Conservation (phyloP, 2,797 vertebrate genomes). For the Catharus ustulatus region DNA sequence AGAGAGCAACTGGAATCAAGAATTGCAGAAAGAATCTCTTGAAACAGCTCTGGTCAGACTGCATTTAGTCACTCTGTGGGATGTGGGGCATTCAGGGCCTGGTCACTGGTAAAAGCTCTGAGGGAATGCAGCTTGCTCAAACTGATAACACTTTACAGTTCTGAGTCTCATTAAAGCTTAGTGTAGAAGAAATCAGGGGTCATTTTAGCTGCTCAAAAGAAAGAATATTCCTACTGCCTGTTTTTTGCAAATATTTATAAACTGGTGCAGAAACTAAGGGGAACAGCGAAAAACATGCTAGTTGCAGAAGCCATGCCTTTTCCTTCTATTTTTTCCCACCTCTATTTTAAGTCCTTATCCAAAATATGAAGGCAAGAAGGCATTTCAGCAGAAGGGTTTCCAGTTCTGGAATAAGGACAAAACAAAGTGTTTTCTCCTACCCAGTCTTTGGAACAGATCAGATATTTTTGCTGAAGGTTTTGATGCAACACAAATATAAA, state of each 20-base stretch:
- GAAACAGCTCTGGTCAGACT: background rate
- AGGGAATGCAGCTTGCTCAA: background rate
- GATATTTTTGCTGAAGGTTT: background rate
- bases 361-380: background rate
- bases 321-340: constrained; percentile 12
- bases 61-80: background rate
- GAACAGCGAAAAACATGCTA: background rate
- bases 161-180: background rate
- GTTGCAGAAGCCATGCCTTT: background rate
- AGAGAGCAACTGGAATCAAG: background rate
- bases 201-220: background rate
- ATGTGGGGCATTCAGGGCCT: background rate
- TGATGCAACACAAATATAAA: background rate
- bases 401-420: constrained; percentile 16
- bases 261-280: background rate
- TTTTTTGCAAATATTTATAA: constrained; percentile 14
- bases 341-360: constrained; percentile 38
- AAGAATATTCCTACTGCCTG: background rate
- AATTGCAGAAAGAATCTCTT: background rate
- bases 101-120: background rate
- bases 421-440: constrained; percentile 14
- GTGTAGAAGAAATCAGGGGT: background rate
- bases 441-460: background rate
- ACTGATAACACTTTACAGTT: background rate
- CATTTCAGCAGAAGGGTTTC: constrained; percentile 32